These are phyloP conservation scores for Urocolius indicus DNA, from an alignment of 2,113 vertebrate species.

Conservation along the genomic window DNA sequence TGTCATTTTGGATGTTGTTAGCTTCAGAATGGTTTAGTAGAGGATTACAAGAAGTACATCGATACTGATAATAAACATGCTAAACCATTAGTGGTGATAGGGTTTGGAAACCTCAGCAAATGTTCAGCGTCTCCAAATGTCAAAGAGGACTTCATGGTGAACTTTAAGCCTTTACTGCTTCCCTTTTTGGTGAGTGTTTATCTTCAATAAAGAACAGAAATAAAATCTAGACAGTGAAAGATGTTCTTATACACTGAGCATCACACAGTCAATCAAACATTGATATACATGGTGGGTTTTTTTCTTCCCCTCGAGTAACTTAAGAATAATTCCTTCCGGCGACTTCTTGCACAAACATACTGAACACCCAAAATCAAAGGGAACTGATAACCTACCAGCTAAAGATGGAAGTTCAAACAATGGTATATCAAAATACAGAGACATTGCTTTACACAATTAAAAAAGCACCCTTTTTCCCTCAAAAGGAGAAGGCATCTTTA, in stretches of 20 bases:
- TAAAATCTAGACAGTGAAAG: conserved; percentile 76
- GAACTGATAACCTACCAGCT: conserved; percentile 79
- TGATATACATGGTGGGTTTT: conserved; percentile 66
- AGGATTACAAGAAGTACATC: conserved; percentile 52
- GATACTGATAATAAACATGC: conserved; percentile 45
- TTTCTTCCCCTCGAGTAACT: conserved; percentile 59
- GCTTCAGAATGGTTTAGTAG: conserved; percentile 65
- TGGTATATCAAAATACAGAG: conserved; percentile 85
- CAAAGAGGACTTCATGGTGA: conserved; percentile 38
- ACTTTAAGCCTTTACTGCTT: conserved; percentile 40
- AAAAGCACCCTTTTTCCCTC: conserved; percentile 83
- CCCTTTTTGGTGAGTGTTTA: conserved; percentile 84
- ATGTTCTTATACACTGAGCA: conserved; percentile 79
- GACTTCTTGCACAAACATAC: conserved; percentile 73
- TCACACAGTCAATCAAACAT: conserved; percentile 85
- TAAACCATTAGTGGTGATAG: conserved; percentile 54
- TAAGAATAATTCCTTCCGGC: conserved; percentile 71
- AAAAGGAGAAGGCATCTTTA: conserved; percentile 79
- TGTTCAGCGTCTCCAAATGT: conserved; percentile 57
- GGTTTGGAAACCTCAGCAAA: conserved; percentile 61
- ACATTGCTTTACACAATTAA: conserved; percentile 76
- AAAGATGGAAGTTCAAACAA: conserved; percentile 92
- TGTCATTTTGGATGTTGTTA: conserved; percentile 43
- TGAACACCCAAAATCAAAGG: conserved; percentile 71
- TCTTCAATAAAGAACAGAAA: conserved; percentile 83